A percentile compares a stretch with the other conserved stretches of the same genome.
These are phyloP conservation scores for Plagiodera versicolora DNA, from an alignment of 2,888 invertebrate species.

Conservation along the genomic window DNA sequence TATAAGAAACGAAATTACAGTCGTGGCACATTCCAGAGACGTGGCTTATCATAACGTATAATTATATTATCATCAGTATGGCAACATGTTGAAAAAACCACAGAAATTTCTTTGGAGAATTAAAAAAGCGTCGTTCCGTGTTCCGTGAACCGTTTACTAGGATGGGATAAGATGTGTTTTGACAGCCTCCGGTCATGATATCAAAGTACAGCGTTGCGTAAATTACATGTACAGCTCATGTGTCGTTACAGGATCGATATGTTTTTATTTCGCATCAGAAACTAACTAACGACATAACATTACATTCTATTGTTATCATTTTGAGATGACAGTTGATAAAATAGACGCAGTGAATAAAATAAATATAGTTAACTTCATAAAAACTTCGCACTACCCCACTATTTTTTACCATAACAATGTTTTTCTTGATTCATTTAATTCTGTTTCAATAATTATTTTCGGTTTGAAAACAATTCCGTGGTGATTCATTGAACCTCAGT, in stretches of 20 bases:
- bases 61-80: constrained; percentile 34
- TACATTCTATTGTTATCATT: background rate
- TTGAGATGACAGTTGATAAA: background rate
- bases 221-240: constrained; percentile 6
- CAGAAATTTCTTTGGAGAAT: constrained; percentile 17
- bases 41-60: constrained; percentile 26
- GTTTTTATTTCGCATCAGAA: background rate
- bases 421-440: no score
- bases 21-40: constrained; percentile 28
- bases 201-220: constrained; percentile 8
- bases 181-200: background rate
- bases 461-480: no score
- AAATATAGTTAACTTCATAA: no score
- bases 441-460: no score
- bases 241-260: constrained; percentile 12
- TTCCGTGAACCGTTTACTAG: constrained; percentile 13
- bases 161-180: constrained; percentile 12
- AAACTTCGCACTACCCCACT: no score
- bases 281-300: background rate
- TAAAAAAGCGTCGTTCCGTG: constrained; percentile 1
- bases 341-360: no score
- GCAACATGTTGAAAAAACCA: constrained; percentile 18
- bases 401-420: no score
- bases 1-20: constrained; percentile 35
- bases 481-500: no score